Conservation (phyloP, 2,888 invertebrate species). For the Priocnemis perturbator region DNA sequence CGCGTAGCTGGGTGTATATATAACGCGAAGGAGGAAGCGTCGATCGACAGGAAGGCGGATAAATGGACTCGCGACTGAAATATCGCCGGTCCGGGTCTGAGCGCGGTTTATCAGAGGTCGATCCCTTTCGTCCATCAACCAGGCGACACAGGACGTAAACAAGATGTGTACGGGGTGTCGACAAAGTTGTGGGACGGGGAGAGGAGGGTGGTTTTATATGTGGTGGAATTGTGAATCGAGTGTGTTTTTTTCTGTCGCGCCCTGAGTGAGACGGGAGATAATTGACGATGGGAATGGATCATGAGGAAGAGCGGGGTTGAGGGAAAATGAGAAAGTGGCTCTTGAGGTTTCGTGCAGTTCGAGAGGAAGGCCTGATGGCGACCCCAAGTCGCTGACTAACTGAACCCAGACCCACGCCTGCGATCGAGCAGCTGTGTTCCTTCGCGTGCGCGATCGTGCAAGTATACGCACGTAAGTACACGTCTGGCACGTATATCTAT, state of each 20-base stretch:
- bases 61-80: conserved; percentile 34
- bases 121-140: conserved; percentile 20
- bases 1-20: conserved; percentile 22
- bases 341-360: too few relatives aligned
- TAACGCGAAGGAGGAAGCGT: conserved; percentile 29
- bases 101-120: conserved; percentile 1
- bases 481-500: neutral
- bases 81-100: conserved; percentile 5
- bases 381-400: conserved; percentile 6
- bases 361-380: too few relatives aligned
- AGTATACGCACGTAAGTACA: neutral
- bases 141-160: conserved; percentile 28
- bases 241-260: too few relatives aligned
- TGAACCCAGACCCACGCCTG: conserved; percentile 53
- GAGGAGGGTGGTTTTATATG: too few relatives aligned
- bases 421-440: conserved; percentile 68
- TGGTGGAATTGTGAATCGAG: too few relatives aligned
- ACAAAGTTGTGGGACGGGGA: too few relatives aligned
- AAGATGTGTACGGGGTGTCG: neutral
- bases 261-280: too few relatives aligned
- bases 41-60: conserved; percentile 41
- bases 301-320: too few relatives aligned
- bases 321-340: too few relatives aligned
- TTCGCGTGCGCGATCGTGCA: conserved; percentile 39
- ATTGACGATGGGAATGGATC: too few relatives aligned